A percentile compares a stretch with the other conserved stretches of the same genome.
phyloP scores from a whole-genome alignment of 2,113 vertebrate genomes.

The Cyphotilapia sp. region DNA sequence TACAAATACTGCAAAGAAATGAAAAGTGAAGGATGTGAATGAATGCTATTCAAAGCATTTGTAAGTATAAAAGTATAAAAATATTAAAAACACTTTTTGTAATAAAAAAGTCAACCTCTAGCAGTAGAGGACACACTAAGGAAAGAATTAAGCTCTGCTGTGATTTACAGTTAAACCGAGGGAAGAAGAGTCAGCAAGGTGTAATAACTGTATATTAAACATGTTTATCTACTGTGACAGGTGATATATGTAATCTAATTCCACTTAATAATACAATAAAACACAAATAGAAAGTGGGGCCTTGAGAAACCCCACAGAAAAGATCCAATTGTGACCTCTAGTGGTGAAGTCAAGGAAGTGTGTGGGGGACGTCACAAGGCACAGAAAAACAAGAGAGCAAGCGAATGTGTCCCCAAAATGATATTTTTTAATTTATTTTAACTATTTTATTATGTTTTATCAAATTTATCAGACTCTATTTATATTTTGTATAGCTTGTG shows the following conservation, averaged over 20 bases:
- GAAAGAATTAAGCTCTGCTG: neutral
- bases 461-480: neutral
- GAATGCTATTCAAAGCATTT: neutral
- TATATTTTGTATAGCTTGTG: neutral
- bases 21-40: neutral
- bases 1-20: neutral
- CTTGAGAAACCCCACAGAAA: neutral
- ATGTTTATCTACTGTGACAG: neutral
- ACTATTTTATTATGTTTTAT: neutral
- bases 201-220: neutral
- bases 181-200: neutral
- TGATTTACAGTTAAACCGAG: neutral
- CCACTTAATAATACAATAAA: neutral
- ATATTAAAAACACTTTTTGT: neutral
- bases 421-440: neutral
- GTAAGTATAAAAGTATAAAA: neutral
- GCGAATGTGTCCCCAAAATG: neutral
- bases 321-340: constrained; percentile 19
- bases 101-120: neutral
- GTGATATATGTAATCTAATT: neutral
- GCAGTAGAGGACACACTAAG: neutral
- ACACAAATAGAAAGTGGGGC: neutral
- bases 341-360: neutral
- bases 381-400: neutral
- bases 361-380: neutral